Base-by-base conservation (phyloP, 2,888 invertebrate species). In the Parnassius glacialis region DNA sequence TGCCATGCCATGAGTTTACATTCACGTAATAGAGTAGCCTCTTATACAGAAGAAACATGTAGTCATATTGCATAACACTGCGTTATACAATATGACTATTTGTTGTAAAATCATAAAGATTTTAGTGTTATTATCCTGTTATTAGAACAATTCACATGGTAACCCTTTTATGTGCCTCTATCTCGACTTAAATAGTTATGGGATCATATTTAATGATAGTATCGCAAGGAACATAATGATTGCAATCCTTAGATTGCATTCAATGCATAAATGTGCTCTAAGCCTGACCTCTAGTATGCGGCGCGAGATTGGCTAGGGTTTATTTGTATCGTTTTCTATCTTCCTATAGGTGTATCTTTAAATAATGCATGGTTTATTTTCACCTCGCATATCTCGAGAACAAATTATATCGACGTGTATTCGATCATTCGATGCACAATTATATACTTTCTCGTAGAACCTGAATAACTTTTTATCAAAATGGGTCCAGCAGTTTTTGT, bases 1-100 rank as follows among this genome's bases (percentile, higher is more conserved):
- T 78, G 73, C 77, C 71, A 73, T 78, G 73, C 77, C 71, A 73
- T 80, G 81, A 77, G 78, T 75, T 74, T 75, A 73, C 75, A 74
- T 72, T 74, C 75, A 75, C 80, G 83, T 88, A 87, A 85, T 83
- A 72, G 78, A 81, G 84, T 79, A 84, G 74, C 74, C 52, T 70
- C 68, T 69, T 70, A 74, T 73, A 69, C 76, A 76, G 75, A 76
- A 75, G 77, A 78, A 76, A 75, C 65, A 64, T 67, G 68, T 65
- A 25, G 52, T 53, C 34, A 34, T 34, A 34, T 34, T 34, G 34
- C 7, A 34, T 34, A 34, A 20, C 16, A 10, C 25, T 47, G 16
- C 9, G 1, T n/a, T n/a, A 20, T 20, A 20, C 20, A 20, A 20
- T 20, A 20, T 20, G 20, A 20, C n/a, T 45, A n/a, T n/a, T n/a